Evolutionary conservation across 2,797 vertebrate genomes (phyloP).

Genomic region (Phoeniculus purpureus): DNA sequence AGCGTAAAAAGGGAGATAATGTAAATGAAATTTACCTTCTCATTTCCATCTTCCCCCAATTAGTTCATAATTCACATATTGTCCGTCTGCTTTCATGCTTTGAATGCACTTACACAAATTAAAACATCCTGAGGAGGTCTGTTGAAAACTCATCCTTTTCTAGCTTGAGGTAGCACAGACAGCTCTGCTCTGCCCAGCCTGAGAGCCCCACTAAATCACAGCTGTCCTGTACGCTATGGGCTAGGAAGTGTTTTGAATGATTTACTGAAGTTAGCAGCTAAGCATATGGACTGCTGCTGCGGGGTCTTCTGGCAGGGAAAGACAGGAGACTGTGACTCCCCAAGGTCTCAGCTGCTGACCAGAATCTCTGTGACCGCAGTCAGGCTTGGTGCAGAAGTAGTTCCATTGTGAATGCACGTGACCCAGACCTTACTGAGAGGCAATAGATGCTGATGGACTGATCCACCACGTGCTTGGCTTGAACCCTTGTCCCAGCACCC

Average conservation of each 20-base stretch:
- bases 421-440: background rate
- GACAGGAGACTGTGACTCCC: background rate
- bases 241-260: conserved; percentile 1
- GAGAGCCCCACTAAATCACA: conserved; percentile 40
- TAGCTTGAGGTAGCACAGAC: conserved; percentile 53
- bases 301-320: background rate
- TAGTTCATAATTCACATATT: conserved; percentile 74
- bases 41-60: conserved; percentile 68
- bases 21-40: conserved; percentile 77
- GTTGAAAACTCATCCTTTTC: conserved; percentile 60
- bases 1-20: conserved; percentile 76
- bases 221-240: background rate
- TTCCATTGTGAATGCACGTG: background rate
- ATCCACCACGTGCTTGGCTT: background rate
- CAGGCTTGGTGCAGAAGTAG: background rate
- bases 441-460: background rate
- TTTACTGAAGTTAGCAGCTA: background rate
- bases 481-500: background rate
- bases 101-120: conserved; percentile 65
- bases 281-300: background rate
- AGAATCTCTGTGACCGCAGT: background rate
- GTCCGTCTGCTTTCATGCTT: conserved; percentile 66
- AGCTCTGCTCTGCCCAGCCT: background rate
- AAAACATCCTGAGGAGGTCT: conserved; percentile 56
- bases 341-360: background rate